phyloP scores from a whole-genome alignment of 2,113 vertebrate species.

The Mionectes macconnelli region DNA sequence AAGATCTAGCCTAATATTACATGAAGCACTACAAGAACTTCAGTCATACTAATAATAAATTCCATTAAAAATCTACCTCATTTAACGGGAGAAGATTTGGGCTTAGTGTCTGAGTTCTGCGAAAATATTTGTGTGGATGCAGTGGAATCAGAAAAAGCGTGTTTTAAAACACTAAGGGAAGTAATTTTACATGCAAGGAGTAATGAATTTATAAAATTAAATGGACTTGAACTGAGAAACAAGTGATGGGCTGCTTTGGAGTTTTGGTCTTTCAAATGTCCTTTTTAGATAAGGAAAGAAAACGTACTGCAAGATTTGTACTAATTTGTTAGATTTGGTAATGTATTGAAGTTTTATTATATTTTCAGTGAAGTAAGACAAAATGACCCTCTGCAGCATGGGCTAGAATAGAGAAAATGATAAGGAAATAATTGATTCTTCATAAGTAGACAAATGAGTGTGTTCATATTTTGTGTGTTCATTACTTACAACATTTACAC shows the following conservation, averaged over 20 bases:
- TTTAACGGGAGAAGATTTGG: background rate
- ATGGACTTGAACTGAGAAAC: background rate
- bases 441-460: conserved; percentile 62
- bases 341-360: conserved; percentile 64
- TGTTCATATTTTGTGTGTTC: conserved; percentile 67
- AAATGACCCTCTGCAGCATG: conserved; percentile 40
- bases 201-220: conserved; percentile 30
- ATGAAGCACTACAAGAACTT: background rate
- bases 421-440: conserved; percentile 68
- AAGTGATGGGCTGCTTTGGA: background rate
- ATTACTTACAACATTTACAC: conserved; percentile 68
- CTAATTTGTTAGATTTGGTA: conserved; percentile 55
- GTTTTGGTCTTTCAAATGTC: background rate
- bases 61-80: background rate
- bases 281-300: conserved; percentile 14
- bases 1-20: background rate
- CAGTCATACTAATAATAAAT: background rate
- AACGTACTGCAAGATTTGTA: conserved; percentile 22
- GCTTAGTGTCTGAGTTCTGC: background rate
- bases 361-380: conserved; percentile 64
- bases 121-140: background rate
- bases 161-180: background rate
- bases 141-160: background rate
- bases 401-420: conserved; percentile 44
- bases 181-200: background rate